phyloP scores from a whole-genome alignment of 2,797 vertebrate species.

The Manis javanica region DNA sequence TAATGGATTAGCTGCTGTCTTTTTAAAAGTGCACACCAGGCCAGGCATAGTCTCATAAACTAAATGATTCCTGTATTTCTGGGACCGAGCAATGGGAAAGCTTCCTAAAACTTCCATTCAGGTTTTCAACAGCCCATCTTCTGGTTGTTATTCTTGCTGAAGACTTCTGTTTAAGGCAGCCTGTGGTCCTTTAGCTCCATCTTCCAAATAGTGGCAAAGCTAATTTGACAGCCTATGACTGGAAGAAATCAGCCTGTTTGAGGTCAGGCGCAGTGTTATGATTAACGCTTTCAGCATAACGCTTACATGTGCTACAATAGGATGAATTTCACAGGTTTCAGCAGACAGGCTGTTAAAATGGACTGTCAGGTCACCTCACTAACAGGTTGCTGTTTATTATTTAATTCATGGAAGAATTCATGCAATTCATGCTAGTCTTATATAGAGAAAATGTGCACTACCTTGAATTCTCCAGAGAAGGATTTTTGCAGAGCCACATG shows the following conservation, averaged over 20 bases:
- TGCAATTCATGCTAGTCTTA: neutral
- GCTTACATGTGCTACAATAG: too few relatives aligned
- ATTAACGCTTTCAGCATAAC: neutral
- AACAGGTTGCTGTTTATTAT: constrained; percentile 31
- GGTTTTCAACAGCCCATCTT: neutral
- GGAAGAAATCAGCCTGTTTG: neutral
- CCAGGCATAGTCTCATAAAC: neutral
- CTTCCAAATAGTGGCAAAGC: constrained; percentile 63
- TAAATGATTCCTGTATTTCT: neutral
- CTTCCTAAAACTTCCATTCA: neutral
- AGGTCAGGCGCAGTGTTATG: neutral
- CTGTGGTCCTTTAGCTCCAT: constrained; percentile 57
- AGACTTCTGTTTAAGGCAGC: neutral
- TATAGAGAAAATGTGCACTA: neutral
- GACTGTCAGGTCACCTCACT: constrained; percentile 11
- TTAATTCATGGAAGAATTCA: neutral
- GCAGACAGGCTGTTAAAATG: constrained; percentile 8
- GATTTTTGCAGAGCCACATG: neutral
- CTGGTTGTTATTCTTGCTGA: accelerated
- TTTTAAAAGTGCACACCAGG: neutral
- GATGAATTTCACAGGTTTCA: constrained; percentile 11
- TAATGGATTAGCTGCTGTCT: neutral
- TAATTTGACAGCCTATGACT: neutral
- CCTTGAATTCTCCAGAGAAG: neutral
- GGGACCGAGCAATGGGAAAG: neutral